These are phyloP conservation scores for Galaxias olidus DNA, from an alignment of 2,797 vertebrate species.

Conservation along the genomic window DNA sequence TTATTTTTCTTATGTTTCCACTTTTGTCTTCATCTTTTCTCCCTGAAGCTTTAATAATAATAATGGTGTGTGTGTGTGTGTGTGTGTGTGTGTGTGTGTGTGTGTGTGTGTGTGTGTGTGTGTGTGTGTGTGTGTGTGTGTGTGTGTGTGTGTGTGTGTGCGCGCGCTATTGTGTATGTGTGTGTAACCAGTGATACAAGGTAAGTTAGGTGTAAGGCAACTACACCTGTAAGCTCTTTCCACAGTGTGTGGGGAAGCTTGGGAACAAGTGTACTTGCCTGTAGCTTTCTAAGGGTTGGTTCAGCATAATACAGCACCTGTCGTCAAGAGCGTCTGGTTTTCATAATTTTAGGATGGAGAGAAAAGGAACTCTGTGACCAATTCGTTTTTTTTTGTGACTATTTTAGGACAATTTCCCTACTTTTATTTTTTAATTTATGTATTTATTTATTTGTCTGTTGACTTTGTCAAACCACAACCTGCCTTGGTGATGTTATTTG, in stretches of 20 bases:
- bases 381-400: too few species aligned
- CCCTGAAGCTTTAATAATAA: constrained; percentile 18
- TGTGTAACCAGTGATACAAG: constrained; percentile 31
- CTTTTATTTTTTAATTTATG: too few species aligned
- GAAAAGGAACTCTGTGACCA: too few species aligned
- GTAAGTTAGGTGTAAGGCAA: constrained; percentile 59
- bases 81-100: too few species aligned
- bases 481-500: constrained; percentile 37
- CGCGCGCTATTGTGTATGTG: neutral
- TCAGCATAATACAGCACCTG: neutral
- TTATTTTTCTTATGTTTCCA: constrained; percentile 14
- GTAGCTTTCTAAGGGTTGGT: constrained; percentile 70
- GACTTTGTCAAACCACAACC: neutral
- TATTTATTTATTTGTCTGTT: too few species aligned
- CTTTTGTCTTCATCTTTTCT: constrained; percentile 8
- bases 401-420: too few species aligned
- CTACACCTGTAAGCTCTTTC: constrained; percentile 51
- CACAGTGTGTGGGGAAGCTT: constrained; percentile 20
- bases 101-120: neutral
- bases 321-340: too few species aligned
- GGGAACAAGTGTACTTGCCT: constrained; percentile 56
- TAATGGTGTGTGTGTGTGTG: neutral
- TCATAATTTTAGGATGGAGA: too few species aligned
- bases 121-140: too few species aligned
- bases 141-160: too few species aligned